phyloP scores from a whole-genome alignment of 2,888 invertebrate genomes.

The Spisula solida region DNA sequence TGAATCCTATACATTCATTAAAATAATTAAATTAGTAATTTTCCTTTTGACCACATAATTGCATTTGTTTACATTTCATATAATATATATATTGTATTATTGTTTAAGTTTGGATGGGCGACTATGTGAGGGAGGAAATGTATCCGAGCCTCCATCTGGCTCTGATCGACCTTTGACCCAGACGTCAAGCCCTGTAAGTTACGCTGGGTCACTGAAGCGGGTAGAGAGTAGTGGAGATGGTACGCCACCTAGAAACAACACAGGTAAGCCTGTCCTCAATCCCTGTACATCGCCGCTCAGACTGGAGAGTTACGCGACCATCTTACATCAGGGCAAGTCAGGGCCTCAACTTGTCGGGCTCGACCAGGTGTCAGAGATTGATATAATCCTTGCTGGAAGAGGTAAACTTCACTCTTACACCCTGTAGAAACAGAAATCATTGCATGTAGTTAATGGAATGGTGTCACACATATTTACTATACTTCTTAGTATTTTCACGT shows the following conservation, averaged over 20 bases:
- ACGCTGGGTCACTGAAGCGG: conserved; percentile 79
- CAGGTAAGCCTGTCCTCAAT: conserved; percentile 80
- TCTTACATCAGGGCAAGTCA: conserved; percentile 79
- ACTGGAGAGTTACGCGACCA: conserved; percentile 81
- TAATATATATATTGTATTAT: background rate
- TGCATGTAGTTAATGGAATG: conserved; percentile 25
- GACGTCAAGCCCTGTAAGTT: conserved; percentile 74
- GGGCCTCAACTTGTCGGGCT: conserved; percentile 80
- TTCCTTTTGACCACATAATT: too few relatives aligned
- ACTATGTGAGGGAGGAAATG: conserved; percentile 72
- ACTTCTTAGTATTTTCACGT: background rate
- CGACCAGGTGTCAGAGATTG: conserved; percentile 72
- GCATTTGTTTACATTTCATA: too few relatives aligned
- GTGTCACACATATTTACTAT: background rate
- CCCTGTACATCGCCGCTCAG: conserved; percentile 60
- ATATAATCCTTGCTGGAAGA: conserved; percentile 78
- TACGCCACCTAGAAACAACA: conserved; percentile 68
- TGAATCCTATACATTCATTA: too few relatives aligned
- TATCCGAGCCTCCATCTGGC: conserved; percentile 72
- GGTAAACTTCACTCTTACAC: conserved; percentile 69
- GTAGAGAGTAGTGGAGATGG: conserved; percentile 65
- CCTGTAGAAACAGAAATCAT: conserved; percentile 11
- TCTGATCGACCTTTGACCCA: conserved; percentile 81
- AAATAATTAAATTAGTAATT: too few relatives aligned
- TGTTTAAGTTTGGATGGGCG: conserved; percentile 81